Evolutionary conservation across 2,113 vertebrate species (phyloP), one percentile per base, ranked within the genome.

Genomic region (Rhinolophus ferrumequinum): DNA sequence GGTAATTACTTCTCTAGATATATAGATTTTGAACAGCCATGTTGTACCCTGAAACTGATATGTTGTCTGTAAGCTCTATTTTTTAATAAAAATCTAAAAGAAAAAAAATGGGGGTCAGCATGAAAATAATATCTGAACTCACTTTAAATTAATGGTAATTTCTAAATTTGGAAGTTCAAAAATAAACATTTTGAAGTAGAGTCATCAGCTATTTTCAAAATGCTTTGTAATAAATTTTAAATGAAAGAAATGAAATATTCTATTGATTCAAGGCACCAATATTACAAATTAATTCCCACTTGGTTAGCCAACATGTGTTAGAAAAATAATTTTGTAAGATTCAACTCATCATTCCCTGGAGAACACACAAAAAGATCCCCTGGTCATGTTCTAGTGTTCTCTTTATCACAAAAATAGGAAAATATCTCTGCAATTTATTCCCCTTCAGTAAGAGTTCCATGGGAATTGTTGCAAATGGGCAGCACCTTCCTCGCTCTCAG

Each of bases 331-430:
- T 75, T 33, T 21, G 18, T 30, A 90, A 90, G 70, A 80, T n/a
- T 77, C 56, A 79, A 87, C 38, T 72, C 30, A 69, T 88, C 33
- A 62, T 81, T 81, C 76, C 16, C 33, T 58, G 60, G 12, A 73
- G 72, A 70, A 60, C 16, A 80, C 11, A 81, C 22, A 76, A 47
- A 87, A 88, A 60, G 76, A 81, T 9, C n/a, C n/a, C 52, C 94
- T 67, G 88, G 76, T 95, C 70, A 47, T 95, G 95, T 97, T 93
- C 76, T 94, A 84, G 87, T 94, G 88, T 80, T 92, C 62, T 97
- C 90, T 88, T 90, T 93, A 82, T 38, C 47, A 94, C 92, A 89
- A 98, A 94, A 92, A 89, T 44, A 95, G 90, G 93, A 96, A 92
- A 58, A 35, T 24, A 62, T 84, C 62, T 90, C 67, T 93, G 41